Evolutionary conservation across 2,113 vertebrate genomes (phyloP), one percentile per base, ranked within the genome.

Genomic region (Eupsittula cactorum): DNA sequence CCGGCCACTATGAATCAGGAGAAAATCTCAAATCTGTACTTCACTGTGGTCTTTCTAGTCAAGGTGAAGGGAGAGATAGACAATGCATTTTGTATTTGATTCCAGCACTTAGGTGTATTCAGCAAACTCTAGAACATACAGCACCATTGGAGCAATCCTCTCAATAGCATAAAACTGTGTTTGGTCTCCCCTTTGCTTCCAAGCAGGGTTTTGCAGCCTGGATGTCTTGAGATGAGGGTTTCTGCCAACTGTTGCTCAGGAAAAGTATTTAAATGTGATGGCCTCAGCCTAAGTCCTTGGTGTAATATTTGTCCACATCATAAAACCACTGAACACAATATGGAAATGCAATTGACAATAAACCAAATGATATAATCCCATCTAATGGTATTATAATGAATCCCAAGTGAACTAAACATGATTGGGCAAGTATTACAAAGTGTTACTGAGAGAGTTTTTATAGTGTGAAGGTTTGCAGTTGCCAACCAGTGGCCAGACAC

Each of bases 311-410:
- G 98, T 98, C 97, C 97, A 97, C 97, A 98, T 97, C 94, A 89
- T 98, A 98, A 98, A 98, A 98, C 98, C 98, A 97, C 97, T 96
- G 97, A 97, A 97, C 97, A 98, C 96, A 97, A 97, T 97, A 98
- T 98, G 98, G 95, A 97, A 97, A 97, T 95, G 92, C 93, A 97
- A 98, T 98, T 97, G 98, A 98, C 98, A 98, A 98, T 98, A 98
- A 97, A 98, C 96, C 96, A 97, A 98, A 97, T 98, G 94, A 98
- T 98, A 98, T 97, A 98, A 98, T 97, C 98, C 97, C 77, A 97
- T 93, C 94, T 98, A 98, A 98, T 97, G 97, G 96, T 87, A 96
- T 97, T 98, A 98, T 98, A 98, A 98, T 98, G 97, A 98, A 98
- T 98, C 98, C 98, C 97, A 97, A 98, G 97, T 98, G 98, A 98